Evolutionary conservation across 2,797 vertebrate species (phyloP).

Genomic region (Lithobates sylvaticus): DNA sequence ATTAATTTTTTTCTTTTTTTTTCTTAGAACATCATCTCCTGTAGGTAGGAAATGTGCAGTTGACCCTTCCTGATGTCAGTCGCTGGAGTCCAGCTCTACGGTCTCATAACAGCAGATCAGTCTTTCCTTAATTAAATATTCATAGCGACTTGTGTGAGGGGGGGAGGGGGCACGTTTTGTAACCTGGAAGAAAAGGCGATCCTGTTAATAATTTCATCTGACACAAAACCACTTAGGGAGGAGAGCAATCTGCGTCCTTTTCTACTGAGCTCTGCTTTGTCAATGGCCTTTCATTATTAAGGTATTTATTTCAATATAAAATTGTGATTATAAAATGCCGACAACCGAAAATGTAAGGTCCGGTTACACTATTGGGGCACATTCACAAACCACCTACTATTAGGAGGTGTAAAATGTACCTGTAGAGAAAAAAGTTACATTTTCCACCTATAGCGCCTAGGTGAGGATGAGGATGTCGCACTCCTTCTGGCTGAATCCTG

Average conservation of each 20-base stretch:
- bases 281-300: conserved; percentile 44
- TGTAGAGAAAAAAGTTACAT: too few species aligned
- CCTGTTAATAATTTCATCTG: conserved; percentile 76
- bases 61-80: conserved; percentile 34
- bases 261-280: conserved; percentile 55
- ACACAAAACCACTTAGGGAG: conserved; percentile 71
- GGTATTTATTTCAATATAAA: too few species aligned
- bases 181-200: conserved; percentile 70
- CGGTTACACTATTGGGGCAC: too few species aligned
- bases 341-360: too few species aligned
- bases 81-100: background rate
- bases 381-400: too few species aligned
- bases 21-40: background rate
- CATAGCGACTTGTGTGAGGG: conserved; percentile 66
- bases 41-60: conserved; percentile 10
- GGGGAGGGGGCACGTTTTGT: conserved; percentile 73
- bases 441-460: too few species aligned
- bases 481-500: too few species aligned
- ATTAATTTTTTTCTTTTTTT: too few species aligned
- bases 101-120: conserved; percentile 10
- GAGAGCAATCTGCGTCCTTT: conserved; percentile 53
- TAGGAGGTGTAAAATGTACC: too few species aligned
- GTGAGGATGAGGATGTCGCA: too few species aligned
- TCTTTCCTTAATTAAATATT: conserved; percentile 75
- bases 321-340: too few species aligned